These are phyloP conservation scores for Panorpa germanica DNA, from an alignment of 2,888 invertebrate species.

Conservation along the genomic window DNA sequence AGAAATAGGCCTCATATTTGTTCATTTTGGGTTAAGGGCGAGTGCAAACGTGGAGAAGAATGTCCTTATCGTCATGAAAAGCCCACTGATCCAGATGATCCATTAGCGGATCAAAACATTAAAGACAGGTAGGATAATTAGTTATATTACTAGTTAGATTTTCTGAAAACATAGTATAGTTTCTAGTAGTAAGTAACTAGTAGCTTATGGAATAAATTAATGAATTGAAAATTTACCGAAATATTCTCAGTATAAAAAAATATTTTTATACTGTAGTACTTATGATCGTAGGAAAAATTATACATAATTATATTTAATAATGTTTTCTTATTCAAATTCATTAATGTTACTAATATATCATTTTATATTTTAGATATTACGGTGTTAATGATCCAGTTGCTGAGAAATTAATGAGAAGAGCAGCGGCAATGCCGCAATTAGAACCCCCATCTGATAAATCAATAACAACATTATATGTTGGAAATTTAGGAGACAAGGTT, in stretches of 20 bases:
- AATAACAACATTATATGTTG: conserved; percentile 95
- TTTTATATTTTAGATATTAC: conserved; percentile 45
- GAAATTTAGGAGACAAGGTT: conserved; percentile 76
- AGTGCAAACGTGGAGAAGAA: conserved; percentile 89
- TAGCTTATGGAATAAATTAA: no score
- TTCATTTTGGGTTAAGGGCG: conserved; percentile 97
- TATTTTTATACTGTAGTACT: no score
- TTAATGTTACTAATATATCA: no score
- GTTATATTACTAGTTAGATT: not conserved
- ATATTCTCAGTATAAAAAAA: no score
- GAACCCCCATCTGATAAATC: conserved; percentile 91
- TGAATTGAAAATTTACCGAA: no score
- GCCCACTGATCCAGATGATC: conserved; percentile 94
- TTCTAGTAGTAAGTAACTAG: no score
- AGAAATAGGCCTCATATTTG: conserved; percentile 90
- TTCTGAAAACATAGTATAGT: no score
- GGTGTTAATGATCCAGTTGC: conserved; percentile 94
- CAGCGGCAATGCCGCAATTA: conserved; percentile 83
- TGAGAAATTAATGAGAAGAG: conserved; percentile 74
- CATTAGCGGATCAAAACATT: conserved; percentile 88
- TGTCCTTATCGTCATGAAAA: conserved; percentile 93
- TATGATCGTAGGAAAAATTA: no score
- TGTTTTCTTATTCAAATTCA: no score
- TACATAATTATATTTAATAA: no score
- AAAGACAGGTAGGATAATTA: conserved; percentile 44